phyloP scores from a whole-genome alignment of 2,888 invertebrate genomes.

The Dynastes tityus region DNA sequence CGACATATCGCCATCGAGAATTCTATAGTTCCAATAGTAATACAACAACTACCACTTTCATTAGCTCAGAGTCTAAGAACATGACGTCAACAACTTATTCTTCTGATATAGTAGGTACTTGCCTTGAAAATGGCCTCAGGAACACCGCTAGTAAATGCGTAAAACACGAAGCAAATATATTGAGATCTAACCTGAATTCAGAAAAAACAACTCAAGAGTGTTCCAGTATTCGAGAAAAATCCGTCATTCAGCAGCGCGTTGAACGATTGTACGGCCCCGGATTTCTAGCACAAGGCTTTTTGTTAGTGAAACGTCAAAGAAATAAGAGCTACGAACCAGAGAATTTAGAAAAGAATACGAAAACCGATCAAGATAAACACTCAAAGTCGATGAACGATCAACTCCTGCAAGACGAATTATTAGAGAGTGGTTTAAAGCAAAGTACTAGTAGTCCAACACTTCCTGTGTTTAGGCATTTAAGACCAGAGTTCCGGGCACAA shows the following conservation, averaged over 20 bases:
- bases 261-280: constrained; percentile 92
- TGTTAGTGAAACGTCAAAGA: constrained; percentile 76
- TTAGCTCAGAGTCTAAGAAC: constrained; percentile 34
- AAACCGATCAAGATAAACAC: constrained; percentile 57
- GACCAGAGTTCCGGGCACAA: constrained; percentile 90
- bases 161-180: constrained; percentile 57
- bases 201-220: constrained; percentile 62
- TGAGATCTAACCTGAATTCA: constrained; percentile 2
- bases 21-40: constrained; percentile 62
- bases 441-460: constrained; percentile 72
- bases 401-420: constrained; percentile 59
- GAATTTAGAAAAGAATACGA: constrained; percentile 44
- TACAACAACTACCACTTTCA: constrained; percentile 52
- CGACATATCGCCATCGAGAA: constrained; percentile 60
- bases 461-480: constrained; percentile 86
- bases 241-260: constrained; percentile 91
- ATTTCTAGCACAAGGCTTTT: constrained; percentile 88
- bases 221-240: constrained; percentile 74
- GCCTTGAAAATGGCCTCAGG: constrained; percentile 61
- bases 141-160: constrained; percentile 52
- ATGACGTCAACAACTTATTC: constrained; percentile 61
- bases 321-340: constrained; percentile 53
- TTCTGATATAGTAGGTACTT: constrained; percentile 66
- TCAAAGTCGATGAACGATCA: constrained; percentile 63
- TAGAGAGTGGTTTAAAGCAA: constrained; percentile 66